Percentiles rank a stretch among this genome's conserved stretches.
Evolutionary conservation across 2,888 invertebrate genomes (phyloP).

Genomic region (Autographa pulchrina): DNA sequence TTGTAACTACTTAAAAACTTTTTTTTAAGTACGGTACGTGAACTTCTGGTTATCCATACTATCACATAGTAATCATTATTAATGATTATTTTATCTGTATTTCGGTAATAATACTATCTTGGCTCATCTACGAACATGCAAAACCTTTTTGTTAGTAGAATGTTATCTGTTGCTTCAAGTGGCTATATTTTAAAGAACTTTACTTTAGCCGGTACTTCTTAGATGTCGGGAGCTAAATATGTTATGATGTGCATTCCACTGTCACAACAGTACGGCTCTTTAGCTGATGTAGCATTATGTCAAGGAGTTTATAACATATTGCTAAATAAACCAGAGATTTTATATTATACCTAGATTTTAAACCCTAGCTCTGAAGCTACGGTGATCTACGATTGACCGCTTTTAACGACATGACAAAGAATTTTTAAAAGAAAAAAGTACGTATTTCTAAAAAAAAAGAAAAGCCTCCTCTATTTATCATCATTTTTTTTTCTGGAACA

Average conservation of each 20-base stretch:
- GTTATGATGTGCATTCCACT: constrained; percentile 19
- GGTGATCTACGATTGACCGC: too few relatives aligned
- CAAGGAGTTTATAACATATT: background rate
- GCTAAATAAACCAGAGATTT: too few relatives aligned
- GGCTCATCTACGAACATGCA: constrained; percentile 5
- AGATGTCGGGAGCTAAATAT: constrained; percentile 11
- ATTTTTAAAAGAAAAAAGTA: too few relatives aligned
- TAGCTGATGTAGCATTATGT: background rate
- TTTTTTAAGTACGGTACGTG: background rate
- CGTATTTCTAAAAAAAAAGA: too few relatives aligned
- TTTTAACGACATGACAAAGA: too few relatives aligned
- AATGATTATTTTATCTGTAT: background rate
- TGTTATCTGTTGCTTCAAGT: constrained; percentile 34
- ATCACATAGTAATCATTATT: background rate
- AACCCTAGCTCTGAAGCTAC: too few relatives aligned
- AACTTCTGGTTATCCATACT: background rate
- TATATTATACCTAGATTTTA: too few relatives aligned
- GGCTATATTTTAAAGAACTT: constrained; percentile 12
- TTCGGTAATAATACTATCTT: constrained; percentile 31
- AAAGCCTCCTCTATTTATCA: too few relatives aligned
- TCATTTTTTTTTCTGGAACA: too few relatives aligned
- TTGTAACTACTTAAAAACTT: too few relatives aligned
- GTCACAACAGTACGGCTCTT: background rate
- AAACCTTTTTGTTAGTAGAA: constrained; percentile 16
- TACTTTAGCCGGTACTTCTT: background rate